These are phyloP conservation scores for Glaucopsyche alexis DNA, from an alignment of 2,888 invertebrate genomes.

Conservation along the genomic window DNA sequence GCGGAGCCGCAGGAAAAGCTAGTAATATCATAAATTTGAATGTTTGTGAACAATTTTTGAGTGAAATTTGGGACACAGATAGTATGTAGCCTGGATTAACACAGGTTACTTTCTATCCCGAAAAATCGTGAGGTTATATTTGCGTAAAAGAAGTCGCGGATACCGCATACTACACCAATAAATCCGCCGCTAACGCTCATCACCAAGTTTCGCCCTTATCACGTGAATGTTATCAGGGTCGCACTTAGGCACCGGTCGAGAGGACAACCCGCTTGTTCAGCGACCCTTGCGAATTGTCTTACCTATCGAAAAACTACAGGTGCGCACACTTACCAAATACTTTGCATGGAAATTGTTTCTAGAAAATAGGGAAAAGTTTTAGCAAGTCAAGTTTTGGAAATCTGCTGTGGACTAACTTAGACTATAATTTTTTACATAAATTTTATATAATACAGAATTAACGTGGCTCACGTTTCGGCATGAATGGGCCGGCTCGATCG, in stretches of 20 bases:
- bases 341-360: constrained; percentile 9
- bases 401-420: neutral
- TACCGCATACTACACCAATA: neutral
- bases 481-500: too few species aligned
- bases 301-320: constrained; percentile 9
- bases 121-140: too few species aligned
- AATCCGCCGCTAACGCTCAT: neutral
- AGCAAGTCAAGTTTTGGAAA: neutral
- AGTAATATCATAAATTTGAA: too few species aligned
- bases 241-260: constrained; percentile 18
- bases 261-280: constrained; percentile 22
- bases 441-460: too few species aligned
- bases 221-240: constrained; percentile 14
- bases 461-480: too few species aligned
- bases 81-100: too few species aligned
- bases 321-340: constrained; percentile 9
- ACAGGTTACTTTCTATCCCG: too few species aligned
- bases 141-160: too few species aligned
- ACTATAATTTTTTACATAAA: too few species aligned
- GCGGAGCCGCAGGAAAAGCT: too few species aligned
- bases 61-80: too few species aligned
- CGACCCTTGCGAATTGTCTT: constrained; percentile 20
- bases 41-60: too few species aligned
- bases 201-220: neutral
- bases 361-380: neutral